Base-by-base conservation (phyloP, 2,113 vertebrate species). In the Dermatemys mawii region DNA sequence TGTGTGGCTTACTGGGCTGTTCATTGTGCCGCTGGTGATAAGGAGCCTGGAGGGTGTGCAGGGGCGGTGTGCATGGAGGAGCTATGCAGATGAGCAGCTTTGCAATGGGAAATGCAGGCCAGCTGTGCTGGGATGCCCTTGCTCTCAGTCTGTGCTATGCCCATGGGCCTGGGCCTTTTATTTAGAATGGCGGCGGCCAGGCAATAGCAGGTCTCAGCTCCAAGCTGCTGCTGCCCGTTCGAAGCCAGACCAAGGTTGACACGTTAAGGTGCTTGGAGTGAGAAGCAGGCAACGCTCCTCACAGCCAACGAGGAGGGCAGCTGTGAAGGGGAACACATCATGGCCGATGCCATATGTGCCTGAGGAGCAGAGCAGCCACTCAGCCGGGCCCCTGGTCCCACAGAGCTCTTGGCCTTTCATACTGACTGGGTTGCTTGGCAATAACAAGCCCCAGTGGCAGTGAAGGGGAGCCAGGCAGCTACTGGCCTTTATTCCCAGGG, bases 401-500 rank as follows among this genome's bases (percentile, higher is more conserved):
- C 44, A 41, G 11, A 81, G 49, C 79, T 82, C 63, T 57, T 82
- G 57, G 79, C 50, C 35, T 6, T 29, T 48, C 29, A 3, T 16
- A 35, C 13, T 63, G 57, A 63, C 29, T 14, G 29, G 57, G 55
- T 3, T 32, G 29, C 57, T 5, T 35, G 57, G 57, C 57, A 29
- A 29, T 57, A 57, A 29, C 26, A 27, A 11, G 55, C 55, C 55
- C 55, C 55, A 57, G 5, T 22, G 38, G 38, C 5, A 11, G 67
- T 5, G 10, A 24, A 21, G n/a, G 38, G 38, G 67, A 73, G n/a
- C 38, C 0, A 2, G 26, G 3, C 11, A 35, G 21, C 48, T 84
- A 79, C 32, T 11, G 10, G 19, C 17, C 35, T 12, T 44, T 0
- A 0, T 46, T 85, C 46, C 83, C 26, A 8, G 22, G 2, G 14